A percentile compares a stretch with the other conserved stretches of the same genome.
Conservation (phyloP, 2,797 vertebrate genomes). For the Champsocephalus gunnari region DNA sequence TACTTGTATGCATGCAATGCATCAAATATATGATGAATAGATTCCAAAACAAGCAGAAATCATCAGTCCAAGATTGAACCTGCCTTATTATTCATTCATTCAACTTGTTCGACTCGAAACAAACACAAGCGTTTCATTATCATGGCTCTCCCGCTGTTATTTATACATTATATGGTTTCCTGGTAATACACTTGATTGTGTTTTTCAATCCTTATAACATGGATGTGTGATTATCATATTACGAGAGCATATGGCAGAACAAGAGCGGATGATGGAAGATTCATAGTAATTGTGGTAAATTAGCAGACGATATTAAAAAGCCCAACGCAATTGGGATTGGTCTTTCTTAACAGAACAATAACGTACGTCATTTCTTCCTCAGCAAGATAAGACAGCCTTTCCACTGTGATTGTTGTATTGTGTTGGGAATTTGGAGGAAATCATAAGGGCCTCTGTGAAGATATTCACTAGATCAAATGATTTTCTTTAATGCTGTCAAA, state of each 20-base stretch:
- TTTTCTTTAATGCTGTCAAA: not conserved
- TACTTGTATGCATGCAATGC: not conserved
- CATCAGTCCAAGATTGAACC: conserved; percentile 2
- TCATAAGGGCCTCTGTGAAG: conserved; percentile 11
- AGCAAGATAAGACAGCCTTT: not conserved
- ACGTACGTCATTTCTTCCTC: not conserved
- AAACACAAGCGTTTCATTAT: conserved; percentile 13
- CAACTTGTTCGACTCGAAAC: conserved; percentile 18
- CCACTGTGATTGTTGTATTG: conserved; percentile 24
- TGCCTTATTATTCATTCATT: not conserved
- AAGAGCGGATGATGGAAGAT: conserved; percentile 41
- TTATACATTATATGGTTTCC: conserved; percentile 26
- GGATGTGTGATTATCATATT: conserved; percentile 38
- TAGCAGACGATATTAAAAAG: conserved; percentile 19
- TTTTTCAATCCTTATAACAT: conserved; percentile 32
- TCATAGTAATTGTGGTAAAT: conserved; percentile 21
- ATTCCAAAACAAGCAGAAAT: conserved; percentile 10
- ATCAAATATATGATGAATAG: not conserved
- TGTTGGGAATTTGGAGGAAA: conserved; percentile 30
- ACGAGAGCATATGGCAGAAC: conserved; percentile 33
- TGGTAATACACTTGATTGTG: conserved; percentile 20
- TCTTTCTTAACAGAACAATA: conserved; percentile 7
- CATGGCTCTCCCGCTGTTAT: not conserved
- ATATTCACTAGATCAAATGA: conserved; percentile 59
- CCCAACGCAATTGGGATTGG: not conserved